Evolutionary conservation across 1,140 invertebrate genomes (phyloP), one percentile per base, ranked within the genome.

Genomic region (Tetragonula clypearis): DNA sequence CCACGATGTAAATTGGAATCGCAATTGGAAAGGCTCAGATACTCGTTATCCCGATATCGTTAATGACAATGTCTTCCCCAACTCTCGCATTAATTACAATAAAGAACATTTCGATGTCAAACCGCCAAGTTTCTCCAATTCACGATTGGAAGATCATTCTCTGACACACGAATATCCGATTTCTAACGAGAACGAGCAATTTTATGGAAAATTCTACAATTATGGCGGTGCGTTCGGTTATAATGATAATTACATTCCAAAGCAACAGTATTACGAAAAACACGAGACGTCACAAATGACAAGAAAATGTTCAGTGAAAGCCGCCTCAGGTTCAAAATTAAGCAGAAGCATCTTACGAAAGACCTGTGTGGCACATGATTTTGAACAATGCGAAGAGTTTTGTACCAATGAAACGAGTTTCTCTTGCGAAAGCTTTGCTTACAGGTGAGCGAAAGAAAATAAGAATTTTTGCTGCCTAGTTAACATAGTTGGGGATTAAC

Each of bases 391-490:
- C 93, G 97, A 98, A 90, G 94, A 95, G 0, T 94, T 97, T 26
- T 98, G 97, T 91, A 96, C 96, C 56, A 95, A 95, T n/a, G 97
- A 97, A 92, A 95, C 95, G 55, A 95, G 96, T 65, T 97, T 97
- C 87, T 93, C 94, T 83, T 98, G 97, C 90, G 95, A 96, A 73
- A 97, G 97, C 1, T 98, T 97, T 90, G 97, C 97, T 86, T 98
- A 96, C 90, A 96, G 97, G 96, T 97, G 94, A n/a, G 74, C 23
- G 71, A 58, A 62, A 26, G 23, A 6, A 12, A 55, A 75, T 14
- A 53, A 41, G 2, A 62, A 53, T 14, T 23, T 65, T 56, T 14
- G 6, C 17, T 14, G 3, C 60, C 23, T n/a, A 62, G 6, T 49
- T 49, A 49, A 8, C 8, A 62, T 11, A 23, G 60, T n/a, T 23